Conservation (phyloP, 2,113 vertebrate genomes). For the Ammodytes dubius region DNA sequence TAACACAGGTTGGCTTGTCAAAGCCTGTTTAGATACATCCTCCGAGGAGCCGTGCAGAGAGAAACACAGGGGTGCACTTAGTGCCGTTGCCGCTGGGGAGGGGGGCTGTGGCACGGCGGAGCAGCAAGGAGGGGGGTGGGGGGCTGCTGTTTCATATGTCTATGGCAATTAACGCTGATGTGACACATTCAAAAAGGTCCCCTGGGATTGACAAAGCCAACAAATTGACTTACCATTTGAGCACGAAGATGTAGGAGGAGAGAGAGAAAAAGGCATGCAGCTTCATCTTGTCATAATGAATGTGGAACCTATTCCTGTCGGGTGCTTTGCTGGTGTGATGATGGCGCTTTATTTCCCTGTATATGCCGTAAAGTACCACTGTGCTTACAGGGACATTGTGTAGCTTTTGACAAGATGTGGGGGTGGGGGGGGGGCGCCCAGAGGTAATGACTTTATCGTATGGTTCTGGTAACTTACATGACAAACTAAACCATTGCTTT, state of each 20-base stretch:
- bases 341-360: slow-evolving; percentile 67
- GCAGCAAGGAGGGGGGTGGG: slow-evolving; percentile 56
- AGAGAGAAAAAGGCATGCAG: slow-evolving; percentile 28
- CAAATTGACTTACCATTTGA: slow-evolving; percentile 81
- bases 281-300: slow-evolving; percentile 73
- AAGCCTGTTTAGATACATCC: slow-evolving; percentile 74
- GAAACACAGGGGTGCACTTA: slow-evolving; percentile 76
- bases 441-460: slow-evolving; percentile 77
- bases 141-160: slow-evolving; percentile 73
- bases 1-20: slow-evolving; percentile 71
- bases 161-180: slow-evolving; percentile 82
- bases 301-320: slow-evolving; percentile 69
- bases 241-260: slow-evolving; percentile 52
- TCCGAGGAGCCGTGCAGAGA: slow-evolving; percentile 62
- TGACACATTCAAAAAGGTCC: slow-evolving; percentile 80
- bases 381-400: slow-evolving; percentile 71
- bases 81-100: slow-evolving; percentile 75
- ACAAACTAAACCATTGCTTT: slow-evolving; percentile 78
- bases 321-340: slow-evolving; percentile 64
- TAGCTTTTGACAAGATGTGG: slow-evolving; percentile 63
- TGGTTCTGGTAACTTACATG: slow-evolving; percentile 80
- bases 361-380: slow-evolving; percentile 67
- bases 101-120: slow-evolving; percentile 50
- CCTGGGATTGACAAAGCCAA: slow-evolving; percentile 78
- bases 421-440: slow-evolving; percentile 35